These are phyloP conservation scores for Aporrectodea caliginosa DNA, from an alignment of 1,140 invertebrate species.

Conservation along the genomic window DNA sequence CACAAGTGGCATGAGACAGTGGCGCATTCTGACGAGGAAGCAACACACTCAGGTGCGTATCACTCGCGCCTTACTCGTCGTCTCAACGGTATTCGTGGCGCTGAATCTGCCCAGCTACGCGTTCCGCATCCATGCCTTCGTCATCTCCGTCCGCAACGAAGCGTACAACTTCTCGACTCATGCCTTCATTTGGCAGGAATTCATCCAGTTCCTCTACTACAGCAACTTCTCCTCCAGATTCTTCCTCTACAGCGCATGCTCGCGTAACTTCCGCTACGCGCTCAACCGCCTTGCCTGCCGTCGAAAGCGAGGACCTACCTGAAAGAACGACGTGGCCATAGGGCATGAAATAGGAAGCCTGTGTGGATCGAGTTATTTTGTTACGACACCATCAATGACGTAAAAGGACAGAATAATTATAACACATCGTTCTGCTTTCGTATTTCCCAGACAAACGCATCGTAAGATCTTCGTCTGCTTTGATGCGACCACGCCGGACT, in stretches of 20 bases:
- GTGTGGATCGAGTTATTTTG: too few relatives aligned
- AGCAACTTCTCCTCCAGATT: constrained; percentile 81
- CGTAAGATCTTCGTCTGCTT: too few relatives aligned
- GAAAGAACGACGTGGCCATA: too few relatives aligned
- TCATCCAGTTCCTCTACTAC: constrained; percentile 64
- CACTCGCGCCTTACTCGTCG: constrained; percentile 73
- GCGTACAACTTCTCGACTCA: constrained; percentile 21
- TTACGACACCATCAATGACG: too few relatives aligned
- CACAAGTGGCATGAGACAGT: background rate
- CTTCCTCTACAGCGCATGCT: constrained; percentile 73
- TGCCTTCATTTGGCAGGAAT: constrained; percentile 58
- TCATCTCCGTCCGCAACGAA: constrained; percentile 33
- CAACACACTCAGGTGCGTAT: constrained; percentile 64
- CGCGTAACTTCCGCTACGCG: constrained; percentile 70
- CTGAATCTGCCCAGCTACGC: constrained; percentile 66
- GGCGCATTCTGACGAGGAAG: constrained; percentile 19
- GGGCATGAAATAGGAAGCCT: too few relatives aligned
- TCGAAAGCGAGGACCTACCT: constrained; percentile 2
- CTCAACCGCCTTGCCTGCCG: constrained; percentile 40
- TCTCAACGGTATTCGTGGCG: constrained; percentile 71
- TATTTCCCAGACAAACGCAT: too few relatives aligned
- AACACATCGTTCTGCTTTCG: too few relatives aligned
- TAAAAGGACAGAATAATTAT: too few relatives aligned
- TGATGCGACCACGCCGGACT: too few relatives aligned
- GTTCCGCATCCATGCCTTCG: constrained; percentile 41